Percentiles rank a stretch among this genome's conserved stretches.
phyloP scores from a whole-genome alignment of 2,113 vertebrate genomes.

The Corythornis cristatus region DNA sequence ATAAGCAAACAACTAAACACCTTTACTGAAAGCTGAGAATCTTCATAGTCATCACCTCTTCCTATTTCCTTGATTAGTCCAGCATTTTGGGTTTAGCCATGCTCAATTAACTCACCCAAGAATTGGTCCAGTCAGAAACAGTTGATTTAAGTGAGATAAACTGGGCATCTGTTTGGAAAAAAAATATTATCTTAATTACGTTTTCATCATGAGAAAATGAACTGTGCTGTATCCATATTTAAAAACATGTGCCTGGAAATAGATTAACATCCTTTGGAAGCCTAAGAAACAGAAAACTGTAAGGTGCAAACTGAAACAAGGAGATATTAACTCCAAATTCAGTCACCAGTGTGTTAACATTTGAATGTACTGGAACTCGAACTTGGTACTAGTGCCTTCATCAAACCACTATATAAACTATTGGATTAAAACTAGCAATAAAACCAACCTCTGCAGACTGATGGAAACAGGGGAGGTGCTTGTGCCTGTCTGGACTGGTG shows the following conservation, averaged over 20 bases:
- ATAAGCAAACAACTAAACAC: conserved; percentile 78
- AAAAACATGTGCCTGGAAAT: conserved; percentile 54
- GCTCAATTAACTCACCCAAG: conserved; percentile 82
- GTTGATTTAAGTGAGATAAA: conserved; percentile 81
- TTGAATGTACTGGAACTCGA: conserved; percentile 66
- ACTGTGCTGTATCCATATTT: conserved; percentile 50
- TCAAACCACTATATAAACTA: conserved; percentile 40
- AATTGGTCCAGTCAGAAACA: conserved; percentile 77
- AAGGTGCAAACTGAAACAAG: background rate
- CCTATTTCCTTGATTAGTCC: conserved; percentile 69
- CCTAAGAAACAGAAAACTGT: conserved; percentile 2
- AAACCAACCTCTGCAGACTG: conserved; percentile 47
- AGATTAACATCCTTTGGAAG: background rate
- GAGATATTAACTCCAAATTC: conserved; percentile 41
- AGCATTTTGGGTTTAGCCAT: conserved; percentile 78
- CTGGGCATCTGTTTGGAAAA: conserved; percentile 76
- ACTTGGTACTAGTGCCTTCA: conserved; percentile 64
- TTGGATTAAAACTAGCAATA: conserved; percentile 57
- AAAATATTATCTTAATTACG: conserved; percentile 71
- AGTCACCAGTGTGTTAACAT: conserved; percentile 50
- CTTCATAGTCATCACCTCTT: conserved; percentile 65
- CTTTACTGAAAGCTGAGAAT: conserved; percentile 67
- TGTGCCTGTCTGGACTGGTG: background rate
- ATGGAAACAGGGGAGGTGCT: background rate
- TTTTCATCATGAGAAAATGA: conserved; percentile 70